These are phyloP conservation scores for Leptothorax acervorum DNA, from an alignment of 2,888 invertebrate species.

Conservation along the genomic window DNA sequence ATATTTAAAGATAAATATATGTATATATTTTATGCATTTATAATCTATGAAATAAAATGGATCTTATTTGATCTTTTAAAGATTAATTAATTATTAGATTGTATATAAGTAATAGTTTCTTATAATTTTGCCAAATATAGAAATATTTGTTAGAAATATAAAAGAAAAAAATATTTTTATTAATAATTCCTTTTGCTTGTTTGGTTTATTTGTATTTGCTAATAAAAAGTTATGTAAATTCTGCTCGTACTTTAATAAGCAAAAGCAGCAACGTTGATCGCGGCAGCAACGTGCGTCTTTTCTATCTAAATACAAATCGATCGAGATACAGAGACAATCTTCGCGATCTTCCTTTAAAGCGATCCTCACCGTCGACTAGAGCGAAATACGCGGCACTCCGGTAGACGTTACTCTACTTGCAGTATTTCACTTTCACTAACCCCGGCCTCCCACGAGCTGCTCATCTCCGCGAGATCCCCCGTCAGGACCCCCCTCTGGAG, in stretches of 20 bases:
- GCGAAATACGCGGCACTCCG: conserved; percentile 42
- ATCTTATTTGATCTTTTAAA: background rate
- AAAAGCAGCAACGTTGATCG: background rate
- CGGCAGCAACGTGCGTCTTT: background rate
- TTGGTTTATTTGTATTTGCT: background rate
- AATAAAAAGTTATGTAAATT: background rate
- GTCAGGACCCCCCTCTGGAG: conserved; percentile 9
- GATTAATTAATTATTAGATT: background rate
- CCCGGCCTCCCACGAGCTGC: conserved; percentile 58
- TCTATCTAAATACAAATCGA: background rate
- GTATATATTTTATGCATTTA: background rate
- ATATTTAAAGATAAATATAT: background rate
- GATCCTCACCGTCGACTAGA: conserved; percentile 36
- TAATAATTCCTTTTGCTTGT: background rate
- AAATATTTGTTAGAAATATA: background rate
- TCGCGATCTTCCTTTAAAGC: background rate
- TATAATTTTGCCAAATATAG: background rate
- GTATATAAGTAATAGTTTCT: background rate
- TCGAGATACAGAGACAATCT: conserved; percentile 20
- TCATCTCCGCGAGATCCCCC: conserved; percentile 51
- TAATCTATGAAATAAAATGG: background rate
- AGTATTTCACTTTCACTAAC: conserved; percentile 58
- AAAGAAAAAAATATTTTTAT: background rate
- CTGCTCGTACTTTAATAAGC: background rate
- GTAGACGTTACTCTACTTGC: conserved; percentile 55